Evolutionary conservation across 1,140 invertebrate genomes (phyloP), one percentile per base, ranked within the genome.

Genomic region (Goniozus legneri): DNA sequence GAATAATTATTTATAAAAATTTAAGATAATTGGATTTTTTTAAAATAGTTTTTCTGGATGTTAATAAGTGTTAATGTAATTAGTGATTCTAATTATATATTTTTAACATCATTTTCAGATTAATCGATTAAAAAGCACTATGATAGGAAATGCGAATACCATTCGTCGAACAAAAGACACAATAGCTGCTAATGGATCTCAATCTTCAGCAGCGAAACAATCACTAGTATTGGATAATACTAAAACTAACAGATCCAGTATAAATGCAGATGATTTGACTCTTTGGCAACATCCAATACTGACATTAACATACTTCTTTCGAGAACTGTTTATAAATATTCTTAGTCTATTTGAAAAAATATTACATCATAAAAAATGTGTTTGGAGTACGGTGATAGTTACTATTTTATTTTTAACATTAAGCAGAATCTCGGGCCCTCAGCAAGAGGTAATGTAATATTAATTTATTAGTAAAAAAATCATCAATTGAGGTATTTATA

Each of bases 251-350:
- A 52, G 60, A 57, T 52, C 30, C 32, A 47, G 60, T 35, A 60
- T 73, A 52, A 81, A 84, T 59, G 65, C 80, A 10, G 78, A 80
- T 63, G 81, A 82, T 60, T 71, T 95, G 53, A 91, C 95, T 22
- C 67, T 97, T 45, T 97, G 92, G 92, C 82, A 87, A 62, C 83
- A 83, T 64, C 94, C 94, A 18, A 63, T 95, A 36, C 81, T 77
- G 48, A 95, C 92, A 8, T 55, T 92, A 27, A 85, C 89, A 64
- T 95, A 92, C 77, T 94, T 91, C 77, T 65, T 84, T 57, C 80
- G 81, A 56, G 92, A 96, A 82, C 71, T 88, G 53, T 66, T 73
- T 76, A 56, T 79, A 81, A 58, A 79, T 86, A 58, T 75, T 79
- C 51, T 76, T 73, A 63, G 78, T 78, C 51, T 84, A 81, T 69